Conservation (phyloP, 2,888 invertebrate species). For the Sarcophaga carnaria region DNA sequence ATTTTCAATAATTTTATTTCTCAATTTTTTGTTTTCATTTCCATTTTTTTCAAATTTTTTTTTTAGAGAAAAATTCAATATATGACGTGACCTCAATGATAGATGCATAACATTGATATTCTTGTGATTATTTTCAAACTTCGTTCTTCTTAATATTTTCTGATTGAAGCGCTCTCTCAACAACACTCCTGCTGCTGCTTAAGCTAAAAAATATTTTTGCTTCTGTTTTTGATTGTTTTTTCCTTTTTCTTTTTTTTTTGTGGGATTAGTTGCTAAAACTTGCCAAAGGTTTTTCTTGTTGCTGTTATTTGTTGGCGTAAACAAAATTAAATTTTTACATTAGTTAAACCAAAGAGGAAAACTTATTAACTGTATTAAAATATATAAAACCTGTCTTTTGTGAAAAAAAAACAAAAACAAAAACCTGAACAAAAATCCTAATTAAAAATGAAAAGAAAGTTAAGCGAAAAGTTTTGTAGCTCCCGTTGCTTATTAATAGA, state of each 20-base stretch:
- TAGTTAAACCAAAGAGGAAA: background rate
- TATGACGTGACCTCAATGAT: constrained; percentile 75
- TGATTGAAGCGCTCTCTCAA: constrained; percentile 39
- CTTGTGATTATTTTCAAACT: constrained; percentile 34
- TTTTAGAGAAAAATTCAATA: constrained; percentile 70
- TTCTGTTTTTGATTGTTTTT: background rate
- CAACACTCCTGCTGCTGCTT: constrained; percentile 10
- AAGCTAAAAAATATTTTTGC: background rate
- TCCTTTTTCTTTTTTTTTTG: background rate
- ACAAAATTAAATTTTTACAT: background rate
- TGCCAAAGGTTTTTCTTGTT: background rate
- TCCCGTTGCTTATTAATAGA: too few relatives aligned
- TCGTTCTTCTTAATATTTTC: background rate
- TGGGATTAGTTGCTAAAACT: background rate
- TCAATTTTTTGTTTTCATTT: constrained; percentile 45
- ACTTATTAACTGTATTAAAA: background rate
- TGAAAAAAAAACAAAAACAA: too few relatives aligned
- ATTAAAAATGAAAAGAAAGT: too few relatives aligned
- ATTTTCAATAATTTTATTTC: constrained; percentile 27
- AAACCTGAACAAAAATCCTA: too few relatives aligned
- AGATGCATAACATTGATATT: constrained; percentile 66
- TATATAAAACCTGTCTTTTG: background rate
- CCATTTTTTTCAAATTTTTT: constrained; percentile 1
- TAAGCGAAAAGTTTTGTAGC: too few relatives aligned
- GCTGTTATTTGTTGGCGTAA: background rate